phyloP scores from a whole-genome alignment of 2,888 invertebrate genomes.

The Pogonocherus hispidulus region DNA sequence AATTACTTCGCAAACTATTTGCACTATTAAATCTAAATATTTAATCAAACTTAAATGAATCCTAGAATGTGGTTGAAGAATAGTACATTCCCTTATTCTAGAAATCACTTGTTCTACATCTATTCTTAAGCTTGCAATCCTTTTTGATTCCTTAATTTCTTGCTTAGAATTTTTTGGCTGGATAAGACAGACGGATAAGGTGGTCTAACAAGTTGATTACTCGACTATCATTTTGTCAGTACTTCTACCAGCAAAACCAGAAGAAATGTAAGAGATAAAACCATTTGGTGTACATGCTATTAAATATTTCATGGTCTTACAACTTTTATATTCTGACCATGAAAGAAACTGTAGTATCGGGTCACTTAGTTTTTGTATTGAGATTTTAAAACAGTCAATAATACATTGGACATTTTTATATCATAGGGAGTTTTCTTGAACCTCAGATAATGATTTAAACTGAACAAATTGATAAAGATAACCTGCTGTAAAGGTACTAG shows the following conservation, averaged over 20 bases:
- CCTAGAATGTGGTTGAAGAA: slow-evolving; percentile 44
- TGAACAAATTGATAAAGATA: background rate
- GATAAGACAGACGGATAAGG: slow-evolving; percentile 40
- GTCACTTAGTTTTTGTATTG: background rate
- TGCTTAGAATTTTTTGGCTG: slow-evolving; percentile 30
- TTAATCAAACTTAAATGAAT: slow-evolving; percentile 32
- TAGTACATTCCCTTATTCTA: slow-evolving; percentile 45
- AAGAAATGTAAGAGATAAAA: slow-evolving; percentile 3
- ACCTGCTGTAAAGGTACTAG: too few species aligned
- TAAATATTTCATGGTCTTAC: slow-evolving; percentile 2
- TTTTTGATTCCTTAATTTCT: slow-evolving; percentile 43
- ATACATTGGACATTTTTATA: background rate
- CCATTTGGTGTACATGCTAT: slow-evolving; percentile 4
- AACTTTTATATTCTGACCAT: background rate
- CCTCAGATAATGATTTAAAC: background rate
- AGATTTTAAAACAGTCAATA: slow-evolving; percentile 5
- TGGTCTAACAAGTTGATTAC: slow-evolving; percentile 38
- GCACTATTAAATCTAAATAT: slow-evolving; percentile 35
- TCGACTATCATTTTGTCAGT: slow-evolving; percentile 33
- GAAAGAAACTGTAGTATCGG: background rate
- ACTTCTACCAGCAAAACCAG: slow-evolving; percentile 48
- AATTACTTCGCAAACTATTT: slow-evolving; percentile 41
- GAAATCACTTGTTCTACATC: slow-evolving; percentile 54
- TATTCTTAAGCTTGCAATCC: slow-evolving; percentile 49
- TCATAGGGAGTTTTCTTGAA: background rate